Conservation (phyloP, 2,113 vertebrate genomes). For the Mesembrinibis cayennensis region DNA sequence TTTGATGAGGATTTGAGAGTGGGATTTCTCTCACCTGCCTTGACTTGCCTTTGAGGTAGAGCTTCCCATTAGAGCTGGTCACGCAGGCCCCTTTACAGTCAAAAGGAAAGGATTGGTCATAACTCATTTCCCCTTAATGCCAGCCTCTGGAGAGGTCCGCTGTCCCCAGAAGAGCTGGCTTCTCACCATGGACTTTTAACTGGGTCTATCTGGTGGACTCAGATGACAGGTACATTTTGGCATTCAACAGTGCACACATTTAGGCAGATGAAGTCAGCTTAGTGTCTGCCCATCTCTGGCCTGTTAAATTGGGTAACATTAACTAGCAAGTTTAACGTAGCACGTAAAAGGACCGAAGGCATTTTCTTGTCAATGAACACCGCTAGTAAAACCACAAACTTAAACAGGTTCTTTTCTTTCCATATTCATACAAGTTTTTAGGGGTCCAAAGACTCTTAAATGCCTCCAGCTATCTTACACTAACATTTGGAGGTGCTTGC, state of each 20-base stretch:
- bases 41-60: not conserved
- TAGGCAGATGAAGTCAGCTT: not conserved
- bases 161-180: not conserved
- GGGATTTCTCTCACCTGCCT: constrained; percentile 17
- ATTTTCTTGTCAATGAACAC: not conserved
- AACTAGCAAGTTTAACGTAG: not conserved
- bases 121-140: fast-evolving
- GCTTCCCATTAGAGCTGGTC: not conserved
- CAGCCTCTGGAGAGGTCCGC: not conserved
- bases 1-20: constrained; percentile 9
- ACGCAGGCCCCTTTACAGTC: not conserved
- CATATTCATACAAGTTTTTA: not conserved
- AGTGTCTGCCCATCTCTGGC: not conserved
- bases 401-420: not conserved
- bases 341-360: not conserved
- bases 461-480: not conserved
- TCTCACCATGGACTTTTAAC: not conserved
- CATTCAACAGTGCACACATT: not conserved
- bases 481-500: not conserved
- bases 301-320: not conserved
- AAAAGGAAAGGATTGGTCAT: not conserved
- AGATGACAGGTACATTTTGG: not conserved
- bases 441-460: not conserved
- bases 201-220: not conserved
- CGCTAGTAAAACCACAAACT: not conserved